phyloP scores from a whole-genome alignment of 2,113 vertebrate species.

The Clinocottus analis region DNA sequence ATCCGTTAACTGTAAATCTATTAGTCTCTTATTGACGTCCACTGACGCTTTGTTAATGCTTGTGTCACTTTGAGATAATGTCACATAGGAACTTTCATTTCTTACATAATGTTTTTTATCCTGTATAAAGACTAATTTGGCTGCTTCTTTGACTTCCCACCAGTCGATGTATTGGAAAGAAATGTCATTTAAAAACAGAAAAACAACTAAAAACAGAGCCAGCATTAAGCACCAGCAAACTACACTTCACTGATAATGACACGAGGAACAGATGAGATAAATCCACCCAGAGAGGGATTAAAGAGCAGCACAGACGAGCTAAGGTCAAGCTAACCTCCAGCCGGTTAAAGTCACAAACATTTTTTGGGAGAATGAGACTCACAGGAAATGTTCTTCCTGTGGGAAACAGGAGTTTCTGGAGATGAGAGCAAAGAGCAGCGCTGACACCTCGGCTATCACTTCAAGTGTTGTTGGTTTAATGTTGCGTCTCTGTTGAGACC shows the following conservation, averaged over 20 bases:
- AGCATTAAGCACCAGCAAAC: conserved; percentile 2
- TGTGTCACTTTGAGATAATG: background rate
- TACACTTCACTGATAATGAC: conserved; percentile 2
- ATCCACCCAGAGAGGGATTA: conserved; percentile 19
- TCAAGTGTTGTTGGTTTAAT: conserved; percentile 57
- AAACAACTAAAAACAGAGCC: background rate
- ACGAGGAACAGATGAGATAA: background rate
- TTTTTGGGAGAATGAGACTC: conserved; percentile 6
- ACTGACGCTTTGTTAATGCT: background rate
- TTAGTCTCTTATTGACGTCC: background rate
- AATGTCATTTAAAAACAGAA: no score
- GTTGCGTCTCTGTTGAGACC: conserved; percentile 63
- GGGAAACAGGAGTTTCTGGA: conserved; percentile 44
- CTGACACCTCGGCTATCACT: conserved; percentile 29
- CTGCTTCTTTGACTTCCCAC: background rate
- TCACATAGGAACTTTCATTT: background rate
- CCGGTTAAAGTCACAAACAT: conserved; percentile 9
- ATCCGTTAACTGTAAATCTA: background rate
- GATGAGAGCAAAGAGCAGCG: conserved; percentile 18
- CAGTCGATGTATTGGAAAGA: no score
- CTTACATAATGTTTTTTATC: background rate
- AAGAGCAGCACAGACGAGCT: conserved; percentile 38
- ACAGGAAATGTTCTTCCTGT: background rate
- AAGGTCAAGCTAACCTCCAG: conserved; percentile 10
- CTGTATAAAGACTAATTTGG: background rate